A percentile compares a stretch with the other conserved stretches of the same genome.
Conservation (phyloP, 1,140 invertebrate species). For the Whitmania pigra region DNA sequence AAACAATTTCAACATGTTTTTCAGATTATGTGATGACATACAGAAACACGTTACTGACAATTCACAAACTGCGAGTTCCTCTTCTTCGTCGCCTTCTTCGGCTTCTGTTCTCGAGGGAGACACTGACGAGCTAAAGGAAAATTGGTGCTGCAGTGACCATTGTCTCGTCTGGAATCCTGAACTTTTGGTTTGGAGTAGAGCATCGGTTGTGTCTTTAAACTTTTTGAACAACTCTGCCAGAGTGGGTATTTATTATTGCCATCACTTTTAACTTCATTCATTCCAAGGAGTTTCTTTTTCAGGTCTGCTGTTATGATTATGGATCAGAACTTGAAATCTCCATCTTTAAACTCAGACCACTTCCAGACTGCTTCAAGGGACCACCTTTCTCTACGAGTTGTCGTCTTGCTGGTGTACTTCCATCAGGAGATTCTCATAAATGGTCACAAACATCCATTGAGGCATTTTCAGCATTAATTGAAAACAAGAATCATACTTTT, state of each 20-base stretch:
- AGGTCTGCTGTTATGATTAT: neutral
- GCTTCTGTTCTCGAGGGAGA: too few relatives aligned
- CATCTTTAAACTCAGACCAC: neutral
- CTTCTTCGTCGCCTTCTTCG: too few relatives aligned
- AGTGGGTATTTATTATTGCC: neutral
- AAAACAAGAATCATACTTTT: neutral
- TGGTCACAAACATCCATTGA: neutral
- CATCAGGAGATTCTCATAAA: neutral
- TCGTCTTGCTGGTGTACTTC: neutral
- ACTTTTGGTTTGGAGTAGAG: too few relatives aligned
- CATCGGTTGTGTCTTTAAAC: neutral
- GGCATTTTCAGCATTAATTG: neutral
- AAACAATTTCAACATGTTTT: too few relatives aligned
- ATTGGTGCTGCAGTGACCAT: too few relatives aligned
- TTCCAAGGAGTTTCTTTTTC: neutral
- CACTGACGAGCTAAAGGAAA: too few relatives aligned
- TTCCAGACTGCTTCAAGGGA: neutral
- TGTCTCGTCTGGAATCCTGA: too few relatives aligned
- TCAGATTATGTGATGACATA: too few relatives aligned
- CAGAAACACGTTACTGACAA: too few relatives aligned
- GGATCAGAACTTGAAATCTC: neutral
- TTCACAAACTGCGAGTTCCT: too few relatives aligned
- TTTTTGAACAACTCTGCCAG: neutral
- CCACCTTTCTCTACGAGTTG: neutral
- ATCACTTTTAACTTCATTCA: neutral